Conservation (phyloP, 2,888 invertebrate genomes). For the Morpho achilles region DNA sequence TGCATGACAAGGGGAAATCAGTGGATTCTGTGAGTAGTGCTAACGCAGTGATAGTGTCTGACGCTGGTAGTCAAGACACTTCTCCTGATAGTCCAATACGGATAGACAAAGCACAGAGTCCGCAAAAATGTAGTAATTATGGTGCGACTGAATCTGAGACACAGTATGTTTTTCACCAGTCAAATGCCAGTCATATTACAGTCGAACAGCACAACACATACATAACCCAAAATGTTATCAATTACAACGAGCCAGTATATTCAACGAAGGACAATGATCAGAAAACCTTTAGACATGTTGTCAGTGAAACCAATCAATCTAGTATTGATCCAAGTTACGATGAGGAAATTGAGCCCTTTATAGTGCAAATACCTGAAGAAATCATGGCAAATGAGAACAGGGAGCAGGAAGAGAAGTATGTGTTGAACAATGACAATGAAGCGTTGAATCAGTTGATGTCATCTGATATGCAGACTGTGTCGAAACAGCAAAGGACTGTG, state of each 20-base stretch:
- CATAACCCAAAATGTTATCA: conserved; percentile 60
- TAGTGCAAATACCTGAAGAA: conserved; percentile 54
- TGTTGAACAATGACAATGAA: conserved; percentile 47
- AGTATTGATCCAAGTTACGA: conserved; percentile 35
- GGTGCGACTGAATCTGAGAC: conserved; percentile 39
- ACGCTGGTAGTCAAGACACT: conserved; percentile 35
- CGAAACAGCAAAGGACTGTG: conserved; percentile 62
- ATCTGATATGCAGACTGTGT: conserved; percentile 49
- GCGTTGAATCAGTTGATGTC: conserved; percentile 68
- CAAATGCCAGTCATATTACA: conserved; percentile 42
- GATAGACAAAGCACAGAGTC: conserved; percentile 62
- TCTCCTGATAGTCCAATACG: conserved; percentile 53
- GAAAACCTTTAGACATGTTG: conserved; percentile 41
- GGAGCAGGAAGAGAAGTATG: conserved; percentile 44
- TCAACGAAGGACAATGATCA: conserved; percentile 43
- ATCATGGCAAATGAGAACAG: conserved; percentile 48
- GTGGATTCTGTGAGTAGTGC: conserved; percentile 28
- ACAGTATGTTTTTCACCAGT: conserved; percentile 41
- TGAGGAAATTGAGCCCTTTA: conserved; percentile 53
- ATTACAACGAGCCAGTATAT: conserved; percentile 45
- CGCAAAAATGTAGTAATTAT: conserved; percentile 57
- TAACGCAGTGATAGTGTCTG: conserved; percentile 35
- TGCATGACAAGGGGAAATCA: conserved; percentile 1
- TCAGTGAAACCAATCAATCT: conserved; percentile 32
- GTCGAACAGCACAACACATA: conserved; percentile 60